Base-by-base conservation (phyloP, 2,113 vertebrate genomes). In the Sinocyclocheilus maitianheensis region DNA sequence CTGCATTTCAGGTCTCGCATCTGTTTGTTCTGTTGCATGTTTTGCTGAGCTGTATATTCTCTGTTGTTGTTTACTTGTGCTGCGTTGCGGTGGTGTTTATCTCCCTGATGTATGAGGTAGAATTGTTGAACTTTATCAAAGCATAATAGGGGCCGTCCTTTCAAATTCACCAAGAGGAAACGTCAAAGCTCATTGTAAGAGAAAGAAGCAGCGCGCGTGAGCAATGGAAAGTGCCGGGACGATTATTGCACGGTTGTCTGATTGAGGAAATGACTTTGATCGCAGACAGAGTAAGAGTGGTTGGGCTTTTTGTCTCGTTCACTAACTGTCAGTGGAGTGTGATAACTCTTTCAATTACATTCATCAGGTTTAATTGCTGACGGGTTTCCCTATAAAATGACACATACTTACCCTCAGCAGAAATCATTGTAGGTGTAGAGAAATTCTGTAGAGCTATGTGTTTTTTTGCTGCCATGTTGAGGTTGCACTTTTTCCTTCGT, bases 241-340 rank as follows among this genome's bases (percentile, higher is more conserved):
- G 43, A 16, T 83, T 77, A 63, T 84, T 63, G 10, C 65, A 43
- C 0, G 37, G 51, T 43, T 78, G 72, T 69, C 46, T 71, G 46
- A 77, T 84, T 83, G 43, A 51, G n/a, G 46, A 53, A 84, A 85
- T 77, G 10, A 67, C 43, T 84, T 76, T 55, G 26, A 81, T 43
- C 46, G 18, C 7, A 37, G 62, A 20, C 77, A 24, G 77, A 80
- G n/a, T 62, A 53, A 78, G 55, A 62, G 55, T 43, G 55, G 20
- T 62, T 80, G 34, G 37, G 62, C 20, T 48, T 75, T 75, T 76
- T 76, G 55, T 80, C 55, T 80, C 77, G 9, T 80, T 80, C 34
- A 80, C 58, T 63, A 24, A 43, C 58, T 62, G 34, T 63, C 5
- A 80, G 34, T 24, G 60, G 1, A 81, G 48, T 48, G 8, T 65